Percentiles rank a stretch among this genome's conserved stretches.
Conservation (phyloP, 2,888 invertebrate genomes). For the Linhomoeus sp. region DNA sequence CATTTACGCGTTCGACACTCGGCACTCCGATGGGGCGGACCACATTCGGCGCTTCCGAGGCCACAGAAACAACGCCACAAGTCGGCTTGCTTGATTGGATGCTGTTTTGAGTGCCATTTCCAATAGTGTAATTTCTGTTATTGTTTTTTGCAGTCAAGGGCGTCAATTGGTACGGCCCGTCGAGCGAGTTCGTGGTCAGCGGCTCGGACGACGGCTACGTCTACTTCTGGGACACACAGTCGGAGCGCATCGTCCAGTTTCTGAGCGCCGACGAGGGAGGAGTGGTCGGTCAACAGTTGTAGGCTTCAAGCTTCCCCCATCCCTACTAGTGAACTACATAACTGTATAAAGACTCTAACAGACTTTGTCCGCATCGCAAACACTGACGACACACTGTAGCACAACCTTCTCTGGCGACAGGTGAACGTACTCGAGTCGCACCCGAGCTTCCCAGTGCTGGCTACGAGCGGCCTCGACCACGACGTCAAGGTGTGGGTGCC, state of each 20-base stretch:
- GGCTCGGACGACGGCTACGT: slow-evolving; percentile 79
- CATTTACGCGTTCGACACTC: slow-evolving; percentile 63
- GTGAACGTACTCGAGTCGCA: slow-evolving; percentile 80
- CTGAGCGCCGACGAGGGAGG: slow-evolving; percentile 58
- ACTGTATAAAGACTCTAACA: too few relatives aligned
- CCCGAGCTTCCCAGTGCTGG: slow-evolving; percentile 62
- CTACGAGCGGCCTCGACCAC: slow-evolving; percentile 72
- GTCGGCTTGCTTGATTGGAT: slow-evolving; percentile 15
- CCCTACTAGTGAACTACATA: too few relatives aligned
- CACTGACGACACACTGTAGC: too few relatives aligned
- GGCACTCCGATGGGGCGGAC: slow-evolving; percentile 37
- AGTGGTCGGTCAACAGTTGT: slow-evolving; percentile 44
- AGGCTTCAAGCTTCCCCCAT: too few relatives aligned
- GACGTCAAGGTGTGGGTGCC: slow-evolving; percentile 86
- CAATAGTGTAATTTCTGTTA: too few relatives aligned
- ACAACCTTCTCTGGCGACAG: too few relatives aligned
- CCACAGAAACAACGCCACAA: slow-evolving; percentile 40
- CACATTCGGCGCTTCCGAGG: slow-evolving; percentile 40
- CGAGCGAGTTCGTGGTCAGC: slow-evolving; percentile 68
- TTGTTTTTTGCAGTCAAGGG: slow-evolving; percentile 54
- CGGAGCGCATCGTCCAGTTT: slow-evolving; percentile 71
- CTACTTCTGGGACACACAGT: slow-evolving; percentile 67
- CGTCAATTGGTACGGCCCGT: slow-evolving; percentile 76
- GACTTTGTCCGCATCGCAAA: too few relatives aligned
- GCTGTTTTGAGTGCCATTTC: neutral